Conservation (phyloP, 2,797 vertebrate genomes). For the Poeciliopsis infans region DNA sequence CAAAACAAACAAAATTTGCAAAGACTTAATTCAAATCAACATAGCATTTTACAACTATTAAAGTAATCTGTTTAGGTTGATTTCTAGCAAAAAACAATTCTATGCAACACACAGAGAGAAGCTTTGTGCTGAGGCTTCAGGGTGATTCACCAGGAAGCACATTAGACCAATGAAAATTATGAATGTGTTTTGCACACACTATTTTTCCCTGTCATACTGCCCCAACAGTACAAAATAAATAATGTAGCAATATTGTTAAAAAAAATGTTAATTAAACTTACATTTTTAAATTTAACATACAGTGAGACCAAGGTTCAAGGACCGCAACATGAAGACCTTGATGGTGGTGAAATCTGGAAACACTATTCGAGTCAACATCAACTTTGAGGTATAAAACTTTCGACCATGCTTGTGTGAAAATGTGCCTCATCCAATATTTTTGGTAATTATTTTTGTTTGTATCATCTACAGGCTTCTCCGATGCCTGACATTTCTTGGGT, state of each 20-base stretch:
- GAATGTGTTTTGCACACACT: neutral
- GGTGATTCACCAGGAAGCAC: slow-evolving; percentile 4
- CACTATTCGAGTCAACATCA: slow-evolving; percentile 80
- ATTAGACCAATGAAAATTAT: neutral
- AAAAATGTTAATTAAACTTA: neutral
- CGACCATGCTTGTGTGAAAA: neutral
- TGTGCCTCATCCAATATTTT: neutral
- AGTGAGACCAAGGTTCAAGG: slow-evolving; percentile 86
- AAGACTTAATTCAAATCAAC: neutral
- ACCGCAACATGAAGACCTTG: slow-evolving; percentile 78
- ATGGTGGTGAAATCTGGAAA: slow-evolving; percentile 84
- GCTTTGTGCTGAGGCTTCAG: neutral
- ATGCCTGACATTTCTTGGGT: slow-evolving; percentile 85
- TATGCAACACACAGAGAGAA: neutral
- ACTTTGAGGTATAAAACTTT: slow-evolving; percentile 84
- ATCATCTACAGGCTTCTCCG: slow-evolving; percentile 83
- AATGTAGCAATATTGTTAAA: neutral
- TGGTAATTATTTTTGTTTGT: neutral
- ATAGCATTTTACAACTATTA: slow-evolving; percentile 3
- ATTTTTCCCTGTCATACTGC: neutral
- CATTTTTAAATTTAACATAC: slow-evolving; percentile 20
- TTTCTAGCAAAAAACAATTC: neutral
- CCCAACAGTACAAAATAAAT: neutral
- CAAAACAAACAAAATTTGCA: neutral
- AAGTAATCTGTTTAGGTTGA: neutral